Evolutionary conservation across 2,888 invertebrate species (phyloP).

Genomic region (Helobdella robusta): DNA sequence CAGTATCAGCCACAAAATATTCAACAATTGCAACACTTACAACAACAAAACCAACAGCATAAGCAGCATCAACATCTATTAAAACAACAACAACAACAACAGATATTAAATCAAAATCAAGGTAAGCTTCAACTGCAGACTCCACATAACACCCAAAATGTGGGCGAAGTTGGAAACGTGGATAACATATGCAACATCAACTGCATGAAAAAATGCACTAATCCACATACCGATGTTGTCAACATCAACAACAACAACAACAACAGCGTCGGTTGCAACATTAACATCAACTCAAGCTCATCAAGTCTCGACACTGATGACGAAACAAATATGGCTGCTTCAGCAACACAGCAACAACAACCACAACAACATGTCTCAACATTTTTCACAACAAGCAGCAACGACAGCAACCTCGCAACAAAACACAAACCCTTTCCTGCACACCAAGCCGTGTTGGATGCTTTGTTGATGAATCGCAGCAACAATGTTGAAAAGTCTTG

Average conservation of each 20-base stretch:
- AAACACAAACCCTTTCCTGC: slow-evolving; percentile 16
- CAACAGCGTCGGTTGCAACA: background rate
- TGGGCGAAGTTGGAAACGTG: background rate
- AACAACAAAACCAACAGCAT: too few relatives aligned
- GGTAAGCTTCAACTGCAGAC: background rate
- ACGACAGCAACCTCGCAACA: background rate
- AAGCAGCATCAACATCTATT: too few relatives aligned
- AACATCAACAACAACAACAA: background rate
- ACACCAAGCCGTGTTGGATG: slow-evolving; percentile 16
- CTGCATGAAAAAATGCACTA: too few relatives aligned
- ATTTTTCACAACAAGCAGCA: background rate
- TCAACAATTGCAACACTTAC: too few relatives aligned
- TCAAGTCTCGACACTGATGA: slow-evolving; percentile 17
- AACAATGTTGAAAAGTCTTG: background rate
- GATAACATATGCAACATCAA: background rate
- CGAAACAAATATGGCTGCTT: slow-evolving; percentile 11
- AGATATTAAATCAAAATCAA: background rate
- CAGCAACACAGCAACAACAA: too few relatives aligned
- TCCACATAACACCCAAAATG: background rate
- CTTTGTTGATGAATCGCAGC: background rate
- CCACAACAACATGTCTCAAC: too few relatives aligned
- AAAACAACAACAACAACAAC: background rate
- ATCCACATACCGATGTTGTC: background rate
- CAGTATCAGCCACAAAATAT: too few relatives aligned
- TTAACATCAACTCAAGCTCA: background rate